Base-by-base conservation (phyloP, 2,888 invertebrate genomes). In the Eupelmus urozonus region DNA sequence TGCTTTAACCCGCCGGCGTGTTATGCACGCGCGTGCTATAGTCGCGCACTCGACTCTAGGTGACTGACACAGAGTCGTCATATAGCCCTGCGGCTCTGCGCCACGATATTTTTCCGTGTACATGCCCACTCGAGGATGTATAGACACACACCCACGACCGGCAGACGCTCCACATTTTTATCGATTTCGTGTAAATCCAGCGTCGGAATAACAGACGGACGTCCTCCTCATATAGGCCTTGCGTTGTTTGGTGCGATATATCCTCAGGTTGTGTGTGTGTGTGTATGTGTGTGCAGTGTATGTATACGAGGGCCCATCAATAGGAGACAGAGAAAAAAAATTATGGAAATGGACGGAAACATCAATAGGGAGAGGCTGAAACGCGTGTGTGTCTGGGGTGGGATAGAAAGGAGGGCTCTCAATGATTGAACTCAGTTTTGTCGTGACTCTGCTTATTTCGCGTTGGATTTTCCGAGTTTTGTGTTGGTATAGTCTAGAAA, bases 171-270 rank as follows among this genome's bases (percentile, higher is more conserved):
- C 85, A 87, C 85, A 86, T 88, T 87, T 86, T 85, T 87, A 88
- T 88, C 85, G 88, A 88, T 88, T 87, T 83, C 84, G 83, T 85
- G 85, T 87, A 87, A 88, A 88, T 87, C 87, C 85, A 45, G 82
- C 80, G 82, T 73, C 67, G 79, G 79, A 82, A 80, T 79, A 81
- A 82, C 81, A 82, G 80, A 67, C 74, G 79, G 76, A 74, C 74
- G 16, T 51, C 59, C 66, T 53, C 51, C 40, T 25, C 57, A 16
- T 59, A 40, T 60, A 42, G 16, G 45, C 27, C 5, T 25, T 13
- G 9, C 34, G 29, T 45, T 57, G 0, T 34, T 42, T n/a, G 20
- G 20, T 40, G 49, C 60, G 59, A n/a, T 49, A 60, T 49, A 29
- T 60, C 49, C 25, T 45, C n/a, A 13, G 4, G 9, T n/a, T 16